Percentiles rank a stretch among this genome's conserved stretches.
These are phyloP conservation scores for Pachypeltis micranthus DNA, from an alignment of 1,140 invertebrate species.

Conservation along the genomic window DNA sequence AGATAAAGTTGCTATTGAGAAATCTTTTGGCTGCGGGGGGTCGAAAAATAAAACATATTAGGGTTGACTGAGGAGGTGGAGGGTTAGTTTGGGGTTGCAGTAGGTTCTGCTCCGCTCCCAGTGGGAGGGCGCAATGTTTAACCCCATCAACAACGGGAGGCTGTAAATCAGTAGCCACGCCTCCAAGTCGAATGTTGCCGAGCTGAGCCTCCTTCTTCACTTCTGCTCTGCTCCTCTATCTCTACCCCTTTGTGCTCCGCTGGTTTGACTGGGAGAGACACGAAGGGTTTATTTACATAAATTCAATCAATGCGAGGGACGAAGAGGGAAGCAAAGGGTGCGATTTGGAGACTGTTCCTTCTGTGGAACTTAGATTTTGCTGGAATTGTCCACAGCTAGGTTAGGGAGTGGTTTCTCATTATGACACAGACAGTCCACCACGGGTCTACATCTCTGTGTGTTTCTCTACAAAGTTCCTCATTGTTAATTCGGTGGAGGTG, in stretches of 20 bases:
- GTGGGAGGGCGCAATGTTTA: background rate
- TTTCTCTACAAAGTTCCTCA: no score
- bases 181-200: constrained; percentile 14
- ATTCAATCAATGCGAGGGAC: constrained; percentile 13
- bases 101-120: no score
- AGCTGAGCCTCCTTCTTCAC: constrained; percentile 1
- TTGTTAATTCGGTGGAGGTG: no score
- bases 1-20: no score
- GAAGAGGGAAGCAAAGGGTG: background rate
- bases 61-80: background rate
- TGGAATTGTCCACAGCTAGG: no score
- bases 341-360: no score
- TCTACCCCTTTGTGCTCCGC: background rate
- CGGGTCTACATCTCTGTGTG: no score
- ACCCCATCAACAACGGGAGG: background rate
- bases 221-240: no score
- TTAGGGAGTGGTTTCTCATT: no score
- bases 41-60: constrained; percentile 2
- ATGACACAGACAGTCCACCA: no score
- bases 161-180: constrained; percentile 8
- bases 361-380: no score
- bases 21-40: background rate
- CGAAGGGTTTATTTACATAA: constrained; percentile 12
- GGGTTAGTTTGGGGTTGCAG: background rate
- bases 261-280: background rate